These are phyloP conservation scores for Drosophila mettleri DNA, from an alignment of 2,888 invertebrate species.

Conservation along the genomic window DNA sequence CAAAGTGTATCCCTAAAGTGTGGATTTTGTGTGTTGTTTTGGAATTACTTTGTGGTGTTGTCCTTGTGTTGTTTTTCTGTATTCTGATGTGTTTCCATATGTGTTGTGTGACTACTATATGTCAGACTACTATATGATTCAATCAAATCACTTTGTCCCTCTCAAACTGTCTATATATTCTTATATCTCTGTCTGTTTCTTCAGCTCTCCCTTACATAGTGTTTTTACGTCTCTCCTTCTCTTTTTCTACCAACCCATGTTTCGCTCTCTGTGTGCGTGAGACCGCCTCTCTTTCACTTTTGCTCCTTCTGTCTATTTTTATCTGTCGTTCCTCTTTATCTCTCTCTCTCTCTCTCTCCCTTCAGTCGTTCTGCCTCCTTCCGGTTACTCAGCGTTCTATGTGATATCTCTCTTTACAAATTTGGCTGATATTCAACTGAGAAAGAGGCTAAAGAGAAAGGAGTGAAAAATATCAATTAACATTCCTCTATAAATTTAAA, in stretches of 20 bases:
- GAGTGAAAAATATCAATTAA: neutral
- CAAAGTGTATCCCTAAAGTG: neutral
- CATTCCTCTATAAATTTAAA: neutral
- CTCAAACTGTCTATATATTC: no score
- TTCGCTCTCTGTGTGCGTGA: neutral
- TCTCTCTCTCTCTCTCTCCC: neutral
- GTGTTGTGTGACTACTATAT: neutral
- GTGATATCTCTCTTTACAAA: neutral
- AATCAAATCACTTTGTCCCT: no score
- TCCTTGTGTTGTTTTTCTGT: neutral
- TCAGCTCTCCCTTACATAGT: no score
- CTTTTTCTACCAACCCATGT: rapidly evolving
- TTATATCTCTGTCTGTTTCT: no score
- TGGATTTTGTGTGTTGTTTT: neutral
- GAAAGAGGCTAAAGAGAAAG: neutral
- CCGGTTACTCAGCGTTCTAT: neutral
- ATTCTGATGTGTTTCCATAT: neutral
- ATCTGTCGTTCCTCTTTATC: neutral
- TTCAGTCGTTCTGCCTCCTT: neutral
- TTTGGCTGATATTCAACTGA: neutral
- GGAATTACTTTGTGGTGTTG: neutral
- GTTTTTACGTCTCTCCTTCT: neutral
- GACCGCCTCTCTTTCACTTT: no score
- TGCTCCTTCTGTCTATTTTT: neutral
- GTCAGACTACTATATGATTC: neutral